Percentiles rank a stretch among this genome's conserved stretches.
phyloP scores from a whole-genome alignment of 2,888 invertebrate species.

The Syrista parreyssii region DNA sequence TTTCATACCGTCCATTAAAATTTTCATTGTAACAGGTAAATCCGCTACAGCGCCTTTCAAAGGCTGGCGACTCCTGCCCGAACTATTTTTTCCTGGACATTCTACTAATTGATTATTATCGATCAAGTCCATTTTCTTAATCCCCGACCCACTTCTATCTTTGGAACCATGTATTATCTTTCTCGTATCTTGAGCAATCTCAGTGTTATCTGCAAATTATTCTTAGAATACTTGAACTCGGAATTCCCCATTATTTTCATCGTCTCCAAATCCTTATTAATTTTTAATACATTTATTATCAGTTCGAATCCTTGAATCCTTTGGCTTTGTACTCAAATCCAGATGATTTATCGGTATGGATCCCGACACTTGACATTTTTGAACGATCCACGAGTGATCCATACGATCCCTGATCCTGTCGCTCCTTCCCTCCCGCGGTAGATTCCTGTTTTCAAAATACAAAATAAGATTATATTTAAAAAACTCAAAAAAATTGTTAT shows the following conservation, averaged over 20 bases:
- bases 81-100: neutral
- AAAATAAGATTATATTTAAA: neutral
- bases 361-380: neutral
- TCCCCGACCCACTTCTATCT: neutral
- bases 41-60: neutral
- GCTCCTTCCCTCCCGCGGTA: neutral
- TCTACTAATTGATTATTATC: neutral
- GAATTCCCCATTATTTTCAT: neutral
- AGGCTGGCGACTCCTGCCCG: constrained; percentile 2
- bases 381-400: neutral
- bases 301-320: neutral
- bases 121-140: neutral
- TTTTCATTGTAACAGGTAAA: constrained; percentile 4
- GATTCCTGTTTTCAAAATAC: neutral
- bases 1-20: constrained; percentile 24
- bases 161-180: neutral
- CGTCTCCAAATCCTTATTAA: neutral
- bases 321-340: neutral
- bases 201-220: neutral
- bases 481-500: neutral
- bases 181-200: neutral
- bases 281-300: neutral
- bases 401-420: neutral
- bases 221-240: neutral
- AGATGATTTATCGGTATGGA: neutral